Base-by-base conservation (phyloP, 2,113 vertebrate species). In the Lasiurus cinereus region DNA sequence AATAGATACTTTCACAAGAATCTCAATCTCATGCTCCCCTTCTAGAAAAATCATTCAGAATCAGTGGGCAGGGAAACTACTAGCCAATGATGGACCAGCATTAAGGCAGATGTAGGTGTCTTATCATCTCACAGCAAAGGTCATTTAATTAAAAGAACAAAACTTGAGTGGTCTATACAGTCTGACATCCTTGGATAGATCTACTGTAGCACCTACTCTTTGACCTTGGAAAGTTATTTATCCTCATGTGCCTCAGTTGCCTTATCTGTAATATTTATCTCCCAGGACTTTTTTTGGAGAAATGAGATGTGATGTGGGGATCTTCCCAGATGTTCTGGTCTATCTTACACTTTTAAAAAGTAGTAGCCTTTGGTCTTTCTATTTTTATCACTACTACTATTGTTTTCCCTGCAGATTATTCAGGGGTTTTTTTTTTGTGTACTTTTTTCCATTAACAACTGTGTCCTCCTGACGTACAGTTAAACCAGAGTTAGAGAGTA, bases 1-100 rank as follows among this genome's bases (percentile, higher is more conserved):
- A 72, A 67, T 62, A 84, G 70, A 67, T n/a, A 54, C 11, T 95
- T 93, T 54, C 24, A 54, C 7, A 93, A 66, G 78, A 83, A 89
- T 86, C n/a, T 7, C 19, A 80, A 1, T 43, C 19, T 29, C 29
- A 83, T 43, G 1, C 4, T 70, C 11, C 74, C 33, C 27, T 67
- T 83, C 33, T 91, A 39, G 15, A 80, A 78, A 96, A 80, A 6
- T 39, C 46, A 18, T 18, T 89, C 22, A 92, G 74, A 82, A 24
- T 87, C 67, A 87, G 54, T 8, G 62, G 24, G 5, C 15, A 18
- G 22, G 46, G 56, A 78, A 86, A 78, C 93, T 54, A 72, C n/a
- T 76, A 92, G 22, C 22, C 18, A 56, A 8, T 73, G 24, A 52
- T 79, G 31, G 80, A 76, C 14, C 15, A 18, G 27, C 39, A 78